Evolutionary conservation across 2,113 vertebrate genomes (phyloP), one percentile per base, ranked within the genome.

Genomic region (Callipepla squamata): DNA sequence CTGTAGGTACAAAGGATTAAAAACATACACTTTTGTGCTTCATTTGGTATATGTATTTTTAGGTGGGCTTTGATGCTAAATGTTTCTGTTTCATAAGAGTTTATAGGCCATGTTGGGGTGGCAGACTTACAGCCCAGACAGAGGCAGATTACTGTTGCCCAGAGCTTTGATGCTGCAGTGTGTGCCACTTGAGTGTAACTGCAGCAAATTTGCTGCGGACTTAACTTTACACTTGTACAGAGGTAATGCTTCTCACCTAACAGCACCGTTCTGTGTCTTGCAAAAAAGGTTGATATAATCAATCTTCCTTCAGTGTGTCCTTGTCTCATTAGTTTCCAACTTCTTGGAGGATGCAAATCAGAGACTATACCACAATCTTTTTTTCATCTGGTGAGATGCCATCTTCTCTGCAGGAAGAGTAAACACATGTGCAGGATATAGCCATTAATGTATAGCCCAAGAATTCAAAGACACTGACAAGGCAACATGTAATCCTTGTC

Each of bases 401-500:
- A 9, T 20, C n/a, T 85, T 68, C 20, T 85, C 9, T 38, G 20
- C 61, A 82, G 62, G 15, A 42, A 38, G 38, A 11, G 13, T 63
- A 75, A 89, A 58, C 7, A 8, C 13, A 2, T 7, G 22, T 57
- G 21, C 9, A 25, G 61, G 44, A 84, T 25, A 17, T 75, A 28
- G 42, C 51, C 87, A 12, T 65, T 72, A 22, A 55, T 23, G 21
- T 74, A 13, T 9, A 42, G 28, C 68, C 32, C 26, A 21, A 42
- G 55, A n/a, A 78, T 7, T 13, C 57, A 30, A 44, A 79, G 80
- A 9, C 21, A 11, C 23, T 36, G 85, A 20, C 22, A 36, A 44
- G 17, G 28, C 20, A 1, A 1, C 72, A 1, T 2, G 0, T 40
- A 68, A 65, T 48, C 19, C 11, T 38, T 67, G 7, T 2, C 59